Evolutionary conservation across 2,888 invertebrate species (phyloP), one percentile per base, ranked within the genome.

Genomic region (Itoplectis maculator): DNA sequence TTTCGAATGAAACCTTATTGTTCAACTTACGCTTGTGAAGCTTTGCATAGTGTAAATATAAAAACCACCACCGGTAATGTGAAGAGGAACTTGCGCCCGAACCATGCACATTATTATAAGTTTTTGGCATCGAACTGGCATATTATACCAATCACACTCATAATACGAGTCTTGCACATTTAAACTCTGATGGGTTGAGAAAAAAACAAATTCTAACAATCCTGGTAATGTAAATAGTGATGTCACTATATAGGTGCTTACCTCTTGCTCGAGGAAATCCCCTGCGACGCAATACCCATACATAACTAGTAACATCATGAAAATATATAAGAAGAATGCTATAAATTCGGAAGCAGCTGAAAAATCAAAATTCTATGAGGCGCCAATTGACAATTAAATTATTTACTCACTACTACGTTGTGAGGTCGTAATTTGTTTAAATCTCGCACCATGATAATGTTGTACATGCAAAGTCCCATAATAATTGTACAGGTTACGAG

Each of bases 31-130:
- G 54, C 76, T 45, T 0, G 74, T 70, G 40, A 75, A 65, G 13
- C 40, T 61, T 20, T 56, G 47, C 20, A 82, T 59, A 40, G 81
- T 73, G 42, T 74, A 84, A 35, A 78, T 59, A 20, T 84, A 84
- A 69, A 82, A 84, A 61, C 70, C 65, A 42, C 84, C 84, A 1
- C 81, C 84, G 0, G 80, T 81, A 13, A 84, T 42, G n/a, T 72
- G 65, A 6, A 81, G 54, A 18, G 81, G 84, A n/a, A 40, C 76
- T 23, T 59, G 51, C 18, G 81, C 76, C 15, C 65, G 69, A 1
- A 65, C 40, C 83, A 84, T 84, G n/a, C 83, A 84, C 6, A 84
- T 77, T 29, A 74, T 73, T 11, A 84, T 20, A 11, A 66, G n/a
- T 61, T 66, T 81, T 66, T 66, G 35, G 70, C 79, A 66, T 18